These are phyloP conservation scores for Perccottus glenii DNA, from an alignment of 2,113 vertebrate genomes.

Conservation along the genomic window DNA sequence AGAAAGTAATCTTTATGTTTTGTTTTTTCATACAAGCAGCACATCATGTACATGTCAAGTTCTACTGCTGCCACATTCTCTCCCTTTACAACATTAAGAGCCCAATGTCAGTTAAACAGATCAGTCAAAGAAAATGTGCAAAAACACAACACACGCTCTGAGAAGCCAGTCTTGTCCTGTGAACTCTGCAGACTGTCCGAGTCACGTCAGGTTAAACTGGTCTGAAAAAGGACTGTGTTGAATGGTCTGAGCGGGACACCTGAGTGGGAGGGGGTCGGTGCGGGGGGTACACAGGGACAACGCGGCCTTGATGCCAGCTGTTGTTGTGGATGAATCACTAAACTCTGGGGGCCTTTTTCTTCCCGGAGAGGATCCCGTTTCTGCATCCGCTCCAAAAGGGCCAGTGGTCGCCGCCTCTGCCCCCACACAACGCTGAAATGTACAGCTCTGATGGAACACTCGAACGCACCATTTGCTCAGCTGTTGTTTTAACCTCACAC, in stretches of 20 bases:
- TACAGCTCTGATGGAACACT: constrained; percentile 21
- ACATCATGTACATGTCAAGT: too few relatives aligned
- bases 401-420: constrained; percentile 51
- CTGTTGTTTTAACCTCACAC: constrained; percentile 41
- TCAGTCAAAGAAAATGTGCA: too few relatives aligned
- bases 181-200: background rate
- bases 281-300: constrained; percentile 35
- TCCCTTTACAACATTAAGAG: too few relatives aligned
- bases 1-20: too few relatives aligned
- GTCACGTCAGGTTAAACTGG: background rate
- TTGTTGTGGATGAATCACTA: constrained; percentile 69
- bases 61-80: too few relatives aligned
- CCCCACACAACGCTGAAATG: constrained; percentile 32
- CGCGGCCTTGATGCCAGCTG: constrained; percentile 51
- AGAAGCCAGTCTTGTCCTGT: too few relatives aligned
- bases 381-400: constrained; percentile 54
- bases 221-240: background rate
- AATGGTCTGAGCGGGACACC: constrained; percentile 32
- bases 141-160: too few relatives aligned
- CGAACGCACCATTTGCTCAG: constrained; percentile 51
- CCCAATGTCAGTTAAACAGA: too few relatives aligned
- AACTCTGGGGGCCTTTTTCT: constrained; percentile 58
- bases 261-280: constrained; percentile 30
- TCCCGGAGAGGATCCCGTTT: constrained; percentile 64
- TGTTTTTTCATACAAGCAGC: too few relatives aligned